A percentile compares a stretch with the other conserved stretches of the same genome.
Evolutionary conservation across 2,797 vertebrate genomes (phyloP).

Genomic region (Neostethus bicornis): DNA sequence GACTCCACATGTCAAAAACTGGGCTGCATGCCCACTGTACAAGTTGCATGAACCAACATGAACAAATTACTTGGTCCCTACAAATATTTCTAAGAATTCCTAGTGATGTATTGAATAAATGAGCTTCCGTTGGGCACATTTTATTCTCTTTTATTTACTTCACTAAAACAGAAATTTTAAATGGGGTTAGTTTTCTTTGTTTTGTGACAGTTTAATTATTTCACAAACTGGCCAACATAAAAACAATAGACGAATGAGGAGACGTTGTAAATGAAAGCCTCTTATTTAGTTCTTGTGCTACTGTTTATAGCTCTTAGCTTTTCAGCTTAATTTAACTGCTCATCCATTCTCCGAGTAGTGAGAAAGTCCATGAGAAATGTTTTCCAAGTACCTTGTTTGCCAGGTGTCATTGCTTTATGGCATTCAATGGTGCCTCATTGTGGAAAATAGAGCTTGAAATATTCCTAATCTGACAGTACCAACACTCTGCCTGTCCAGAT

Average conservation of each 20-base stretch:
- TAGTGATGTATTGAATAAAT: not conserved
- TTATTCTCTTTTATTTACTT: not conserved
- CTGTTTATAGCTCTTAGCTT: not conserved
- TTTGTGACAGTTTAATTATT: not conserved
- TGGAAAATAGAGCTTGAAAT: conserved; percentile 32
- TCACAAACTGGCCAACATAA: not conserved
- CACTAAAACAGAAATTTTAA: not conserved
- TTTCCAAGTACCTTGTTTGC: not conserved
- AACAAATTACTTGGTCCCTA: not conserved
- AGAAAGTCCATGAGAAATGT: conserved; percentile 7
- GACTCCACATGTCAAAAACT: conserved; percentile 31
- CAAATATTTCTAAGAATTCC: not conserved
- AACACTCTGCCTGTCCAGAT: conserved; percentile 62
- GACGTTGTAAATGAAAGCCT: not conserved
- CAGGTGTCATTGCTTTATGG: not conserved
- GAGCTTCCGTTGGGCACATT: not conserved
- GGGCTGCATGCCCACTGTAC: conserved; percentile 25
- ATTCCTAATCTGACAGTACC: conserved; percentile 46
- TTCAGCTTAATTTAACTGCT: not conserved
- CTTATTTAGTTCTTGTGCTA: not conserved
- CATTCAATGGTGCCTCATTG: conserved; percentile 13
- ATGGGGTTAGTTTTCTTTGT: not conserved
- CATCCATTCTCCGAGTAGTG: not conserved
- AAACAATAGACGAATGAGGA: not conserved
- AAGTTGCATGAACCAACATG: conserved; percentile 24